Conservation (phyloP, 2,113 vertebrate genomes). For the Rhinopomastus cyanomelas region DNA sequence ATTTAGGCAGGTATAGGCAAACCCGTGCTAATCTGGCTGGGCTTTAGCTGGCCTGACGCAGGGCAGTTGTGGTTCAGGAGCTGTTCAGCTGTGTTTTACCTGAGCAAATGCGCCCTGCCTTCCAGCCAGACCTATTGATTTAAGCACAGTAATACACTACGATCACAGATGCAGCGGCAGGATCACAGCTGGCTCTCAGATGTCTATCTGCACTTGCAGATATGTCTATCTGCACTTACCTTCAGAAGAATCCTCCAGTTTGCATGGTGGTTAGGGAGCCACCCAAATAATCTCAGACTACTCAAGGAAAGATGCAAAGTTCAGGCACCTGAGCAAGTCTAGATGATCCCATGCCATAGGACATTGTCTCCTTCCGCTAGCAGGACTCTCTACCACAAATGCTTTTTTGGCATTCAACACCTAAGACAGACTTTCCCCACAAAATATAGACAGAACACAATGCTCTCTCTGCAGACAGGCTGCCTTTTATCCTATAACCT, state of each 20-base stretch:
- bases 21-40: not conserved
- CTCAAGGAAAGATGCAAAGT: not conserved
- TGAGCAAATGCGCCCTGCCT: not conserved
- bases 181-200: conserved; percentile 1
- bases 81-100: not conserved
- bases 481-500: conserved; percentile 28
- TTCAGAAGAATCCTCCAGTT: not conserved
- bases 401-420: not conserved
- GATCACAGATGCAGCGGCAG: not conserved
- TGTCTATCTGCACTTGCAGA: not conserved
- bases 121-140: not conserved
- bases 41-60: not conserved
- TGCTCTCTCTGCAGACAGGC: not conserved
- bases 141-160: not conserved
- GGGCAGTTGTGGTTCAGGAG: not conserved
- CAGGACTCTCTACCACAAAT: not conserved
- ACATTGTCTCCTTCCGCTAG: not conserved
- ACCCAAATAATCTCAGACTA: not conserved
- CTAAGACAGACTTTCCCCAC: not conserved
- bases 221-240: not conserved
- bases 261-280: not conserved
- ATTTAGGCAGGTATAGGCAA: not conserved
- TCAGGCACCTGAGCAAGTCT: not conserved
- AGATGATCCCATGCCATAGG: not conserved
- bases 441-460: not conserved